Evolutionary conservation across 92 coral and sea anemone genomes (phyloP), one percentile per base, ranked within the genome.

Genomic region (Porites cylindrica): DNA sequence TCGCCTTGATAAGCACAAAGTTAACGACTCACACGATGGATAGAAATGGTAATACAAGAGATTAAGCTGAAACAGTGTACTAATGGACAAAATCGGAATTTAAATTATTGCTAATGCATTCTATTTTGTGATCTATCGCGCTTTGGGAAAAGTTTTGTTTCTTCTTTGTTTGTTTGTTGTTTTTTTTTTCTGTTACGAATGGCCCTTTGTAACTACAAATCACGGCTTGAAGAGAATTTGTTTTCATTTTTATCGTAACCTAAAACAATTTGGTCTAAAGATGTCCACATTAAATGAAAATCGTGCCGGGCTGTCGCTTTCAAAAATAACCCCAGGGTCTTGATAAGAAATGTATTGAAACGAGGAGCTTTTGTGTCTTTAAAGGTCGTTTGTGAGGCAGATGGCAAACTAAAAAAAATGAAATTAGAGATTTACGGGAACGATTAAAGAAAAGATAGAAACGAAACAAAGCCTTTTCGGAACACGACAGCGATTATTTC

Each of bases 291-390:
- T 67, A 66, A 51, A 80, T 80, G 66, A 51, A 80, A 80, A 80
- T 75, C 64, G 6, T 3, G 65, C 43, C 1, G 62, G 50, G 70
- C 10, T 67, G 75, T 75, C 64, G 43, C 84, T 80, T 80, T 68
- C 23, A 13, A 54, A 67, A 56, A 5, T 20, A 70, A 14, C 78
- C 76, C 5, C 74, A 54, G 78, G 86, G 78, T 65, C 21, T 16
- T 14, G 64, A 62, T 70, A 58, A 70, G 51, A 70, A 16, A 65
- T 52, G 10, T 69, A 53, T 51, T 54, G 32, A 70, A 54, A 71
- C 56, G 13, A 63, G 17, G n/a, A 61, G 20, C 63, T 47, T 61
- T 74, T 83, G 80, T 83, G 74, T 63, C 80, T 75, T 82, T 50
- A 59, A 54, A 47, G 10, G 66, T 51, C 78, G 66, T 61, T 38